Evolutionary conservation across 1,140 invertebrate genomes (phyloP).

Genomic region (Akabosia matsudoensis): DNA sequence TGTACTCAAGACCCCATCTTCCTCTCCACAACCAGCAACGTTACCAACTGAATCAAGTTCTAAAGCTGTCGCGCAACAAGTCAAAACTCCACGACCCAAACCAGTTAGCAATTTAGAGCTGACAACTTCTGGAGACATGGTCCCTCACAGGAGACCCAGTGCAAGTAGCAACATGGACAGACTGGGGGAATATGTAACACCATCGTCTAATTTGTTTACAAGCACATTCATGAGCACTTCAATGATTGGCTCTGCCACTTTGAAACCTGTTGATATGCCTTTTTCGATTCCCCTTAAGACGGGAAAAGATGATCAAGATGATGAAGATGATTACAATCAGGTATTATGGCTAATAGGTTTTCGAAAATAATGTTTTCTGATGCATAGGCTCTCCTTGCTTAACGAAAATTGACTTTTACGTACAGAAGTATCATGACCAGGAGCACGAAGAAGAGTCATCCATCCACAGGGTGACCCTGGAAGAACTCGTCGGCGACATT

Average conservation of each 20-base stretch:
- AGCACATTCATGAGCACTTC: neutral
- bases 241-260: neutral
- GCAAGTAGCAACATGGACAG: neutral
- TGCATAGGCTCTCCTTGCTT: no score
- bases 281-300: constrained; percentile 2
- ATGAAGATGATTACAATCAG: neutral
- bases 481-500: constrained; percentile 10
- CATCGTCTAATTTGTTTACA: neutral
- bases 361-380: neutral
- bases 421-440: neutral
- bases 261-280: neutral
- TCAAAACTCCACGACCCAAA: neutral
- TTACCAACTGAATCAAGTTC: no score
- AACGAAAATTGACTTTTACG: no score
- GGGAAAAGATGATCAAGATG: constrained; percentile 9
- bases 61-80: neutral
- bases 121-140: neutral
- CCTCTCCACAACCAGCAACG: no score
- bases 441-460: neutral
- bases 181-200: neutral
- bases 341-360: neutral
- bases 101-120: neutral
- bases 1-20: neutral
- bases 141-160: neutral
- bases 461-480: constrained; percentile 4